phyloP scores from a whole-genome alignment of 2,113 vertebrate genomes.

The Scopus umbretta region DNA sequence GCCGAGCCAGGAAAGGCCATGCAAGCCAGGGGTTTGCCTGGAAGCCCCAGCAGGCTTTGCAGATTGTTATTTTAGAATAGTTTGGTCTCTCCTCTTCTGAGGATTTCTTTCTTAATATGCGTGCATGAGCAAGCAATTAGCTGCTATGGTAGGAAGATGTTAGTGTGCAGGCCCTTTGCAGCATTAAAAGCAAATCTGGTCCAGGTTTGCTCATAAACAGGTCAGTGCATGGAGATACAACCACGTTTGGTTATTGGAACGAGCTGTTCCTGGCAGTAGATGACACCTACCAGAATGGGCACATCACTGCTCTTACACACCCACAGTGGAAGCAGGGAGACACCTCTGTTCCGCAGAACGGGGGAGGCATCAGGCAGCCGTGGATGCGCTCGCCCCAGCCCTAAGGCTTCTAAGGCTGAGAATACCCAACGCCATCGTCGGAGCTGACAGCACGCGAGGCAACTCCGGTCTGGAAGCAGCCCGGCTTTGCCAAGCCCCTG shows the following conservation, averaged over 20 bases:
- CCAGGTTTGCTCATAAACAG: background rate
- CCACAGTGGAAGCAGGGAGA: background rate
- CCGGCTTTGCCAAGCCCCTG: background rate
- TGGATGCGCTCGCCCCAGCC: background rate
- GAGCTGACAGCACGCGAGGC: rapidly evolving
- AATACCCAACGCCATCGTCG: rapidly evolving
- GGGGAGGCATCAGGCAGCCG: background rate
- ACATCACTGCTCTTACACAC: background rate
- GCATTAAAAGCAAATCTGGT: background rate
- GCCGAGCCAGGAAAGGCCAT: background rate
- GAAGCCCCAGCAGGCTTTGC: background rate
- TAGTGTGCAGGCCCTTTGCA: background rate
- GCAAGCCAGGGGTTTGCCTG: background rate
- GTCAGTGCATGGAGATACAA: background rate
- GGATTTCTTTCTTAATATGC: background rate
- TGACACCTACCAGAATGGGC: background rate
- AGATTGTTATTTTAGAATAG: background rate
- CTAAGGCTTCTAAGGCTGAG: background rate
- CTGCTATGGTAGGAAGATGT: background rate
- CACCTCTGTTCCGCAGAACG: background rate
- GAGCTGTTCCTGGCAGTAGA: background rate
- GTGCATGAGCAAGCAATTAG: background rate
- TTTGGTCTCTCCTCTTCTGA: background rate
- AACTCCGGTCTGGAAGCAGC: background rate
- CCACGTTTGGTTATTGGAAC: background rate